Percentiles rank a stretch among this genome's conserved stretches.
phyloP scores from a whole-genome alignment of 2,113 vertebrate species.

The Tachysurus fulvidraco region DNA sequence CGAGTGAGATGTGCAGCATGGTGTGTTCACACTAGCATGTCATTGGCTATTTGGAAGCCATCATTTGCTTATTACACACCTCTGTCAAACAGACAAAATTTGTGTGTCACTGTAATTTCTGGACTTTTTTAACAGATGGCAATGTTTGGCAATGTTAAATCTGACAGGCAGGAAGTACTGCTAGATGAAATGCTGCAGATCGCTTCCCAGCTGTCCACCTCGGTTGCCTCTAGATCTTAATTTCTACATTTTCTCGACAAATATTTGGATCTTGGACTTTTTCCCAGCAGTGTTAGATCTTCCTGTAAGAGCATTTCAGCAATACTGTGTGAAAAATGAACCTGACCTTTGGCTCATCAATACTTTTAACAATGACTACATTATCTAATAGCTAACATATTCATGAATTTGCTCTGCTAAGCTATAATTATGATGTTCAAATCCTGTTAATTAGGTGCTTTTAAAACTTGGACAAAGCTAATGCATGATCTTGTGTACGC shows the following conservation, averaged over 20 bases:
- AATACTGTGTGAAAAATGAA: not conserved
- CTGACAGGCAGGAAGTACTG: constrained; percentile 17
- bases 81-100: not conserved
- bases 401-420: not conserved
- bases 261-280: not conserved
- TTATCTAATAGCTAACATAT: not conserved
- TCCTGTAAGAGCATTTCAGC: not conserved
- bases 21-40: not conserved
- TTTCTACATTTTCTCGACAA: not conserved
- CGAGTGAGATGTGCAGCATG: not conserved
- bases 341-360: constrained; percentile 22
- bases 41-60: not conserved
- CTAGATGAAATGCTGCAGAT: not conserved
- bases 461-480: not conserved
- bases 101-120: not conserved
- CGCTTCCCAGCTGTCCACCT: constrained; percentile 5
- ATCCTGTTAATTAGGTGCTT: not conserved
- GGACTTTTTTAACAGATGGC: not conserved
- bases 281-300: not conserved
- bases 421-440: not conserved
- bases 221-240: not conserved
- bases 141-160: not conserved
- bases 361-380: not conserved
- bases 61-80: not conserved
- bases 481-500: not conserved